Base-by-base conservation (phyloP, 2,888 invertebrate species). In the Pterostichus niger region DNA sequence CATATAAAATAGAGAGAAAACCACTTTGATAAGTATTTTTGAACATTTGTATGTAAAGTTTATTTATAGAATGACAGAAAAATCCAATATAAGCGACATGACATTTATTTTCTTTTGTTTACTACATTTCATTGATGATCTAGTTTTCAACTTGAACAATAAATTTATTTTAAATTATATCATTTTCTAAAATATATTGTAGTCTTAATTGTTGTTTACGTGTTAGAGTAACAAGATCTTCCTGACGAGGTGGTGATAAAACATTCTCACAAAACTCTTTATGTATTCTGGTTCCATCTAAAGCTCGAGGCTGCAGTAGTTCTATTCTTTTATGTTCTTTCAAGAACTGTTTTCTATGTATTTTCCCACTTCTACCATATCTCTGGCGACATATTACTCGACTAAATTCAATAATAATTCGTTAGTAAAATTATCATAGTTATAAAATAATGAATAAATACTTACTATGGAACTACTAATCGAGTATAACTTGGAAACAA, bases 21-120 rank as follows among this genome's bases (percentile, higher is more conserved):
- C 94, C 94, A 88, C 93, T 93, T 89, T 94, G 94, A 87, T 93
- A 94, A 1, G 93, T 92, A 86, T 93, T 93, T 85, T 93, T 92
- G 87, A 94, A 94, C 94, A 94, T 94, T 87, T 88, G 68, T 88
- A 13, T 31, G n/a, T 82, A 75, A 71, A 71, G 35, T 52, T 56
- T 35, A 40, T 52, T 44, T 35, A 40, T 11, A n/a, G 15, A 56
- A 33, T 81, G 81, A 73, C 81, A 81, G 40, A 61, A 5, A 71
- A 44, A 71, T 44, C 15, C 44, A 44, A 71, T 71, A 40, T 71
- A 17, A 15, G 15, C 17, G 15, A 64, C 3, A 75, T 52, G 52
- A 52, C 52, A 52, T 75, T 49, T 75, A 75, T 17, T 75, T 40
- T 75, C 52, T 52, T 75, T 75, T 75, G 75, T 75, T 75, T 75